These are phyloP conservation scores for Chirona hameri DNA, from an alignment of 2,888 invertebrate genomes.

Conservation along the genomic window DNA sequence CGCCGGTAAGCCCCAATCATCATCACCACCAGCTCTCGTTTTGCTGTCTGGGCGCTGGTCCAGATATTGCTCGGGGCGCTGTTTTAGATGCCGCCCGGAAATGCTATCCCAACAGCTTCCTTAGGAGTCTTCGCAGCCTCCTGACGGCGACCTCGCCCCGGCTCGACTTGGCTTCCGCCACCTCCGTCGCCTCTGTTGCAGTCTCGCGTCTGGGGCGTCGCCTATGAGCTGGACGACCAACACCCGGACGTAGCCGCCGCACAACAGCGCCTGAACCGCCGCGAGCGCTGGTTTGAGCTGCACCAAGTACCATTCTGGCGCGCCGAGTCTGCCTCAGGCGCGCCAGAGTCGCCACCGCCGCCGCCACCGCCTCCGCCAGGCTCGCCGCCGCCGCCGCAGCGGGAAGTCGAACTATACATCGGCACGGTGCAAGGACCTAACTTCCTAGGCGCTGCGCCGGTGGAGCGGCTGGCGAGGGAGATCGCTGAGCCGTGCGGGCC, in stretches of 20 bases:
- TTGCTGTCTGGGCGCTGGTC: no score
- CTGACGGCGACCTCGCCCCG: no score
- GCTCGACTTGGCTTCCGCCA: background rate
- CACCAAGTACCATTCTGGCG: background rate
- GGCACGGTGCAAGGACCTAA: background rate
- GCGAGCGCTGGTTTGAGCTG: background rate
- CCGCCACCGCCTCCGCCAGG: no score
- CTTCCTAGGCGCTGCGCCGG: background rate
- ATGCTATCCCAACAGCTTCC: no score
- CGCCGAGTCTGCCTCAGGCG: background rate
- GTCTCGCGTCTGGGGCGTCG: constrained; percentile 83
- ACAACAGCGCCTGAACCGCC: background rate
- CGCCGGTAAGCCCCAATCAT: no score
- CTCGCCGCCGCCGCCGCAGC: background rate
- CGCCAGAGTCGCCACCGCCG: no score
- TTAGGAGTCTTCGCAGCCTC: no score
- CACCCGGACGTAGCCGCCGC: background rate
- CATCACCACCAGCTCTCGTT: no score
- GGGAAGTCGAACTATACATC: background rate
- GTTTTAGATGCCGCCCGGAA: no score
- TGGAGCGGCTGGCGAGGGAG: background rate
- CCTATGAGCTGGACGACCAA: constrained; percentile 71
- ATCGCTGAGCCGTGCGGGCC: background rate
- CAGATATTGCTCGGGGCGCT: no score
- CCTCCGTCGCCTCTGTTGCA: constrained; percentile 43